Evolutionary conservation across 2,888 invertebrate genomes (phyloP), one percentile per base, ranked within the genome.

Genomic region (Orthosia cruda): DNA sequence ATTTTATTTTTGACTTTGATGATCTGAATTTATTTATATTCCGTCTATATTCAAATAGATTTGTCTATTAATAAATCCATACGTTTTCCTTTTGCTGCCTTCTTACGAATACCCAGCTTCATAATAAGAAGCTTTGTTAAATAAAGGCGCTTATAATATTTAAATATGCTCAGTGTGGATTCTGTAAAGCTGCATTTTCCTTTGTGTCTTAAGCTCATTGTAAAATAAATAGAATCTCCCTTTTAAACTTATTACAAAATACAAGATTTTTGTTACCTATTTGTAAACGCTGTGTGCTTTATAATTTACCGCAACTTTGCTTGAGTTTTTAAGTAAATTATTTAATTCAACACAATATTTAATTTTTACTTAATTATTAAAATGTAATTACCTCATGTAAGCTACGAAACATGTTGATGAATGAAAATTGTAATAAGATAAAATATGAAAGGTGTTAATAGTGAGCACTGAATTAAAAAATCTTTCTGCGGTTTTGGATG

Each of bases 111-210:
- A 49, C 4, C 18, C 20, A 18, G 9, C 11, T 23, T 40, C 5
- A n/a, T 40, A 16, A 2, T 26, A 50, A 12, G 1, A 2, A 76
- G 20, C 4, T 65, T 47, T 40, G 13, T 20, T 2, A 18, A 16
- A 55, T 40, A 49, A 72, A 47, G 23, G 1, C 40, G 59, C 18
- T 50, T 61, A 20, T 9, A 49, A 26, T 61, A 9, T 49, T 52
- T 50, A 55, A 61, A 55, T 55, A 61, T 20, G 40, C 18, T 55
- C 16, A 40, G 26, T 50, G 11, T 61, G 40, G 26, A 52, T 80
- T 54, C 40, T 61, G 49, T 40, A 49, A 75, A 71, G 73, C 73
- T 80, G 54, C 26, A 80, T 71, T 79, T 61, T 71, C 61, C 20
- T 61, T 75, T 55, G 20, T 26, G 59, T 45, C 26, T 26, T 26